Evolutionary conservation across 2,888 invertebrate species (phyloP), one percentile per base, ranked within the genome.

Genomic region (Nemapogon koenigi): DNA sequence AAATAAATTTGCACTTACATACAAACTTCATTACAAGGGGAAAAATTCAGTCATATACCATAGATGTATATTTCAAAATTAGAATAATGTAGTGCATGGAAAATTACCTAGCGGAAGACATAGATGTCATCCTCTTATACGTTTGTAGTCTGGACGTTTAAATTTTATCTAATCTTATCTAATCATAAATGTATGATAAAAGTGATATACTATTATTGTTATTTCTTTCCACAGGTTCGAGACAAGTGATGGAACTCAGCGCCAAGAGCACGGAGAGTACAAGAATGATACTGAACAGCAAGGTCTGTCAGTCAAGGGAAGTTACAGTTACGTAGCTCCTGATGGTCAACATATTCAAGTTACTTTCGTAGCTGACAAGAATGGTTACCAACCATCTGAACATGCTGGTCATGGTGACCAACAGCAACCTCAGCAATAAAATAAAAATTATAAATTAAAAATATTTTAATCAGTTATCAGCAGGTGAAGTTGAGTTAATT

Each of bases 251-350:
- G 86, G 87, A 15, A 85, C 84, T 14, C 75, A 81, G 4, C 75
- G 83, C 41, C 81, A 83, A 49, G 88, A 88, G 61, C 81, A 84
- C 47, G 87, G 84, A 1, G 81, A 81, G 37, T 70, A 87, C 49
- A 87, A 87, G 59, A 80, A 82, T 32, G 87, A 83, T 41, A 78
- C 76, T 0, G 86, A 87, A 6, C 84, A 87, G 43, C 84, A 86
- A 59, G 80, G 84, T 7, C 69, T 87, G 0, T 68, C 79, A 1
- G 84, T 87, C 4, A 82, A 76, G 41, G 87, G 87, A 41, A 81
- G 82, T 45, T 83, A 83, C 61, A 81, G 81, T 33, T 88, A 84
- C 72, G 62, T 82, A 1, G 87, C 83, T 2, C 81, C 82, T 19
- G 86, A 87, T 50, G 87, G 87, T 13, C 81, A 83, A 46, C 78